Conservation (phyloP, 2,113 vertebrate genomes). For the Passer montanus region DNA sequence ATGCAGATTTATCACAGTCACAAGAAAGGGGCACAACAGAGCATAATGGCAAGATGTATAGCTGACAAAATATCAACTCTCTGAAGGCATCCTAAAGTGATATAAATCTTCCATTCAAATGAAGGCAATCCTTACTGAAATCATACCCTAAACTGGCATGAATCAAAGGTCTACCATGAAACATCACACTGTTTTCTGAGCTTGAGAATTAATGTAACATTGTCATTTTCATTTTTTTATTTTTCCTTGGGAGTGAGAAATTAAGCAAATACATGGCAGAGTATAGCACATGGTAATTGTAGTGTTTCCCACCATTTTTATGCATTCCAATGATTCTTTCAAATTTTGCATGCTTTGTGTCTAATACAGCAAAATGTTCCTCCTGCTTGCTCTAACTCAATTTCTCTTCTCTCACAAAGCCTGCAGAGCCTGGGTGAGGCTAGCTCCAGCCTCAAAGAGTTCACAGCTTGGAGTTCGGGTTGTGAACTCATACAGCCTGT, state of each 20-base stretch:
- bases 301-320: background rate
- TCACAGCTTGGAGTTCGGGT: background rate
- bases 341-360: background rate
- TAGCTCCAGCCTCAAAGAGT: background rate
- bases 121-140: conserved; percentile 7
- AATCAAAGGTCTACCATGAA: conserved; percentile 18
- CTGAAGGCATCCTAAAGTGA: conserved; percentile 21
- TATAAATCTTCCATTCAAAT: background rate
- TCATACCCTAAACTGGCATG: background rate
- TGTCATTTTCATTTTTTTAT: background rate
- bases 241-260: background rate
- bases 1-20: background rate
- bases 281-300: background rate
- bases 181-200: background rate
- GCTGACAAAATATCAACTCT: conserved; percentile 16
- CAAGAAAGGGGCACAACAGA: background rate
- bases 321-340: background rate
- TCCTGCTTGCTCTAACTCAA: background rate
- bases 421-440: background rate
- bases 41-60: background rate
- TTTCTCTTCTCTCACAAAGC: background rate
- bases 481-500: background rate
- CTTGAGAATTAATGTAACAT: background rate
- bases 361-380: background rate
- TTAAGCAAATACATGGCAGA: background rate